Base-by-base conservation (phyloP, 2,113 vertebrate genomes). In the Cochlearius cochlearius region DNA sequence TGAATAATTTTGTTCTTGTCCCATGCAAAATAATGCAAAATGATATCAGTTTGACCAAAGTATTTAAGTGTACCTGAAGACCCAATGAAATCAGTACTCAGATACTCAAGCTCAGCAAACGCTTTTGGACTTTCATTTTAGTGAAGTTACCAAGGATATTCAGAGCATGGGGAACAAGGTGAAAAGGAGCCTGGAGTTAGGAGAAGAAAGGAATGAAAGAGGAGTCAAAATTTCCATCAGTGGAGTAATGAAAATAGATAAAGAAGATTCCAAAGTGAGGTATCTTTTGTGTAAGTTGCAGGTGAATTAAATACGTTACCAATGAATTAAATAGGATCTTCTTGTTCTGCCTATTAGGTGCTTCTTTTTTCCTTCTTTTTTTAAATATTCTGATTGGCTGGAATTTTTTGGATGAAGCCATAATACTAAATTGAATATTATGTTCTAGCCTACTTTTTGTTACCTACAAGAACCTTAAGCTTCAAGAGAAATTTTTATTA, bases 301-400 rank as follows among this genome's bases (percentile, higher is more conserved):
- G 26, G 11, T 47, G 1, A 78, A 66, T 64, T n/a, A 19, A 76
- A 43, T 43, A 25, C 0, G 0, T 26, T 34, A 12, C 3, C 0
- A 6, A 12, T 34, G 0, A 25, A 9, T 21, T 66, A 71, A 76
- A 30, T 17, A 34, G 1, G 4, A 41, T 45, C 9, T 52, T 67
- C 8, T 8, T 63, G 7, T 72, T 59, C 18, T 50, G 8, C 5
- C 4, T 34, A 34, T 4, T 49, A 5, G 2, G 2, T 62, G 4
- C 5, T 63, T 38, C 5, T n/a, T 32, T 22, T 45, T 63, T 39
- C 34, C 7, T 8, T 29, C 11, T 56, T 41, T 27, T 23, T n/a
- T 12, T 4, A 15, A 11, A 5, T 66, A 32, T 36, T 67, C 7
- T 64, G 19, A 5, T 76, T 81, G 19, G 7, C 12, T 55, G 9